A percentile compares a stretch with the other conserved stretches of the same genome.
Evolutionary conservation across 37 sponge, comb jelly and placozoan species (phyloP).

Genomic region (Beroe forskalii): DNA sequence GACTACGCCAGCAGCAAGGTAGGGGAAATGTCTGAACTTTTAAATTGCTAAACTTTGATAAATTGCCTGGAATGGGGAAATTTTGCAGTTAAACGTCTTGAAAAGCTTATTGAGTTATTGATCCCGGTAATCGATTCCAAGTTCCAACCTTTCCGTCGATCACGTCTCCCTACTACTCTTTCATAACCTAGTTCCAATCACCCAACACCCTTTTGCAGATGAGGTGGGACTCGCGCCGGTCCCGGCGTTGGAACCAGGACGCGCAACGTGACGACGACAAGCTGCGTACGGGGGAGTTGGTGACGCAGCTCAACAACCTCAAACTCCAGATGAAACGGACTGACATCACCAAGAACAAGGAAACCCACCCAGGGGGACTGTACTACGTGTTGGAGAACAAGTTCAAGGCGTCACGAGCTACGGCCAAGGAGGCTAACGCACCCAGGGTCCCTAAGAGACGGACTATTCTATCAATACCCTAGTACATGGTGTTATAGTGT

Average conservation of each 20-base stretch:
- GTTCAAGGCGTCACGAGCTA: not conserved
- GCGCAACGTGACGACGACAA: constrained; percentile 39
- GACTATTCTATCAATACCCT: constrained; percentile 34
- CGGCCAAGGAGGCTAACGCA: not conserved
- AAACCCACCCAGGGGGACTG: constrained; percentile 43
- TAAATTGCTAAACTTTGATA: too few relatives aligned
- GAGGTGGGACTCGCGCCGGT: constrained; percentile 21
- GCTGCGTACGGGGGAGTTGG: constrained; percentile 21
- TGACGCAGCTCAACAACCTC: constrained; percentile 6
- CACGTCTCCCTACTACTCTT: too few relatives aligned
- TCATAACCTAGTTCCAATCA: not conserved
- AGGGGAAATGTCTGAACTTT: too few relatives aligned
- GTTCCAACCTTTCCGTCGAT: too few relatives aligned
- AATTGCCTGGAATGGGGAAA: too few relatives aligned
- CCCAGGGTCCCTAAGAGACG: not conserved
- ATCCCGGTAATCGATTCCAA: too few relatives aligned
- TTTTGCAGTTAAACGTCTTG: too few relatives aligned
- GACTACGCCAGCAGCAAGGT: constrained; percentile 61
- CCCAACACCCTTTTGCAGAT: not conserved
- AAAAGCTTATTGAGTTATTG: too few relatives aligned
- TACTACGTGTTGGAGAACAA: constrained; percentile 28
- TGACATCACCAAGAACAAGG: constrained; percentile 27
- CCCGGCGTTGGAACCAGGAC: constrained; percentile 46
- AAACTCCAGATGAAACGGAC: constrained; percentile 38
- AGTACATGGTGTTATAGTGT: too few relatives aligned